Evolutionary conservation across 2,888 invertebrate genomes (phyloP), one percentile per base, ranked within the genome.

Genomic region (Scaptomyza tumidula): DNA sequence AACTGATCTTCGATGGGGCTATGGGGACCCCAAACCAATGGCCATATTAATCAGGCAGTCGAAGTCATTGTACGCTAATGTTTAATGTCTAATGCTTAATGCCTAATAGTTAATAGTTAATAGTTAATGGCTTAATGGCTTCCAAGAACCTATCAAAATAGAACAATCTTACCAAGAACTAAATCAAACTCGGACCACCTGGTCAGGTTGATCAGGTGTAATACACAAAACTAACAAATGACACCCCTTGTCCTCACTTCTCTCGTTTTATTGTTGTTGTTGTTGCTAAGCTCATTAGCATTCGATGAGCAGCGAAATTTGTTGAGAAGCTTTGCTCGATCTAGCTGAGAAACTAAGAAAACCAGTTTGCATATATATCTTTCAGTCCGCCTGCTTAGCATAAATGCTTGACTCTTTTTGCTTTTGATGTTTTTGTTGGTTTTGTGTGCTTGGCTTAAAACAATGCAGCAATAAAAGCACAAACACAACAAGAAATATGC

Each of bases 101-200:
- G 60, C 35, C 46, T n/a, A n/a, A n/a, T n/a, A n/a, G n/a, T 33
- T 43, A 62, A 63, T 69, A 16, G 48, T 19, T 39, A 55, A 64
- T 60, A 41, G 50, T 46, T 49, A 62, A 63, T 62, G 67, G 67
- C 11, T 67, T 78, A 86, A 80, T 75, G 75, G 84, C 64, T 85
- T 88, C 87, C 79, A 58, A 71, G 88, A 86, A 88, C 48, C 78
- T 70, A 88, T 88, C 88, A 55, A 84, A 85, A 65, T 88, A 86
- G 88, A 88, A 86, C 88, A 84, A 88, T 86, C 88, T 83, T 86
- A 76, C 71, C 57, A 4, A 63, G 88, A 88, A 86, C 53, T 59
- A 48, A 52, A 37, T 3, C 43, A 37, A 41, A 3, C 24, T 14
- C 27, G 33, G 77, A 75, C 83, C 88, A 85, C 83, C 88, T 82